Conservation (phyloP, 2,113 vertebrate species). For the Sinocyclocheilus anshuiensis region DNA sequence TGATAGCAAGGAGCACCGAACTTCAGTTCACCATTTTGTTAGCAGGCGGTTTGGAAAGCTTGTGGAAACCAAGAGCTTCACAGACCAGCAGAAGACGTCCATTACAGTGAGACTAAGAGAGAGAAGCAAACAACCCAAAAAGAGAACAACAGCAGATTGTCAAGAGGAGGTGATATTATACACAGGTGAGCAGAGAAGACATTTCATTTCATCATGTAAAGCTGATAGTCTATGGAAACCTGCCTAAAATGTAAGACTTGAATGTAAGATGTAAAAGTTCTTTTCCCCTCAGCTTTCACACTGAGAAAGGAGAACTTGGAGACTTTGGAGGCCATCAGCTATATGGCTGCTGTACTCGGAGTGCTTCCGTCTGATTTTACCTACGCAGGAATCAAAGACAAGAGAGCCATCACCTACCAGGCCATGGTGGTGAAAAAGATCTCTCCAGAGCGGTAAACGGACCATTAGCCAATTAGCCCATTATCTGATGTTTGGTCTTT, state of each 20-base stretch:
- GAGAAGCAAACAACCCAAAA: constrained; percentile 71
- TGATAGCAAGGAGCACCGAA: constrained; percentile 84
- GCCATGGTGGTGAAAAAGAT: constrained; percentile 94
- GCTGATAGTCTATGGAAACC: background rate
- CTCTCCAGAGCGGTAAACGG: constrained; percentile 80
- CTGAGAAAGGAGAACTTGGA: constrained; percentile 93
- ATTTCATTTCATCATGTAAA: background rate
- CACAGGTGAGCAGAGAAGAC: constrained; percentile 77
- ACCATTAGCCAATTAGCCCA: background rate
- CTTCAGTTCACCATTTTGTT: constrained; percentile 88
- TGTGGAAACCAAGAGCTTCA: constrained; percentile 91
- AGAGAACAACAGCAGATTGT: constrained; percentile 73
- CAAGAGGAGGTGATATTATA: constrained; percentile 73
- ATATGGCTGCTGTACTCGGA: constrained; percentile 85
- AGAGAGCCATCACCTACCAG: constrained; percentile 90
- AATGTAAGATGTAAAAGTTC: background rate
- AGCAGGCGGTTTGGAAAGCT: constrained; percentile 88
- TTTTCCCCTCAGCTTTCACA: constrained; percentile 82
- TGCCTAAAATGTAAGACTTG: background rate
- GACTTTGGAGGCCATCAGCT: constrained; percentile 89
- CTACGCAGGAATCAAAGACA: constrained; percentile 96
- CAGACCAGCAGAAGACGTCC: constrained; percentile 65
- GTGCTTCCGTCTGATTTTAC: constrained; percentile 93
- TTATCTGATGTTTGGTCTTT: background rate
- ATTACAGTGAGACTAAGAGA: constrained; percentile 88